These are phyloP conservation scores for Chelon auratus DNA, from an alignment of 2,797 vertebrate genomes.

Conservation along the genomic window DNA sequence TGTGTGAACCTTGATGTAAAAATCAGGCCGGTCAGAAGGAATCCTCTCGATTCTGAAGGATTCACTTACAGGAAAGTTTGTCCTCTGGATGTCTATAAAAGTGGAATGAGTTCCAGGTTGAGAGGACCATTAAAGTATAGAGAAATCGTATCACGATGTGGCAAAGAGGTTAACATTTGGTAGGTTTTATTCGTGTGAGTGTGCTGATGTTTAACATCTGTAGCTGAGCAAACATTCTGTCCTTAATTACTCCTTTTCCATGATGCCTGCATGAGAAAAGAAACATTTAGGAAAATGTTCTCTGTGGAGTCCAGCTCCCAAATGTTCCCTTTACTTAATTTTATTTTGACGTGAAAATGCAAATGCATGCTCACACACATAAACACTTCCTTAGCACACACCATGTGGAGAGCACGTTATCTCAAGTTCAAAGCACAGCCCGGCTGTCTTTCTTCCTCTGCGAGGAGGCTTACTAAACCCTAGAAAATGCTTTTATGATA, in stretches of 20 bases:
- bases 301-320: conserved; percentile 1
- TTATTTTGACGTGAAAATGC: conserved; percentile 44
- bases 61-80: conserved; percentile 51
- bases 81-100: conserved; percentile 47
- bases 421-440: conserved; percentile 82
- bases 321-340: conserved; percentile 23
- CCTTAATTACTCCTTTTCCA: conserved; percentile 11
- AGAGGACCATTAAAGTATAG: background rate
- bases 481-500: conserved; percentile 83
- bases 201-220: conserved; percentile 42
- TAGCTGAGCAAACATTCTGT: background rate
- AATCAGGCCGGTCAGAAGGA: conserved; percentile 69
- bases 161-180: conserved; percentile 29
- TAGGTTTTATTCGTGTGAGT: background rate
- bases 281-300: conserved; percentile 10
- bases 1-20: conserved; percentile 70
- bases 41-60: conserved; percentile 56
- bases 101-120: conserved; percentile 9
- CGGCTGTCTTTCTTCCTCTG: conserved; percentile 56
- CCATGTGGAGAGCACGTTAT: conserved; percentile 80
- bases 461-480: conserved; percentile 74
- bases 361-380: conserved; percentile 35
- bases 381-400: conserved; percentile 61
- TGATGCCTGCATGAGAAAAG: conserved; percentile 12
- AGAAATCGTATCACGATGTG: conserved; percentile 6